These are phyloP conservation scores for Chrysina gloriosa DNA, from an alignment of 2,888 invertebrate species.

Conservation along the genomic window DNA sequence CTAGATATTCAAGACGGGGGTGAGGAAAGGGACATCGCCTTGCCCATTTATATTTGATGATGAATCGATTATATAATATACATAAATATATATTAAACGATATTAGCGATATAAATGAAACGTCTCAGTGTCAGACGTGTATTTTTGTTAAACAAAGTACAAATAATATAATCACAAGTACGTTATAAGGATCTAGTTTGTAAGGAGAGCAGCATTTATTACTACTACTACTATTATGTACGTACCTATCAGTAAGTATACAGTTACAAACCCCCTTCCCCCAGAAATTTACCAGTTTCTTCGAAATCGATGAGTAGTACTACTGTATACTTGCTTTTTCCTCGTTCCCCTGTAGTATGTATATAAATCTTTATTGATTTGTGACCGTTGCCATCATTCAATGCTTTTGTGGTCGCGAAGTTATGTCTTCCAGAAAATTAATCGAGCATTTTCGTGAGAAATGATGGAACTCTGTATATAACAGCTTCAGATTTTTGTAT, in stretches of 20 bases:
- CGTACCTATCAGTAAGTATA: slow-evolving; percentile 39
- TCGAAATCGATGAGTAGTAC: neutral
- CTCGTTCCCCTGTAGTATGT: neutral
- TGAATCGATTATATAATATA: slow-evolving; percentile 44
- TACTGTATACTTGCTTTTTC: slow-evolving; percentile 36
- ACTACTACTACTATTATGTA: neutral
- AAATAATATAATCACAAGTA: slow-evolving; percentile 57
- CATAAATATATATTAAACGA: slow-evolving; percentile 52
- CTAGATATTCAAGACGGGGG: too few species aligned
- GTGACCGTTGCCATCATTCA: slow-evolving; percentile 41
- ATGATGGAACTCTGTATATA: neutral
- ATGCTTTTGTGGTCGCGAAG: slow-evolving; percentile 16
- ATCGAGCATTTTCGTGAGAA: neutral
- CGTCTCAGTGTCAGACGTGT: slow-evolving; percentile 60
- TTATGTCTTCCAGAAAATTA: slow-evolving; percentile 36
- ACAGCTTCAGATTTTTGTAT: neutral
- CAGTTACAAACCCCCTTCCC: slow-evolving; percentile 21
- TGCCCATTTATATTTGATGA: slow-evolving; percentile 47
- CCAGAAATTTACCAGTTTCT: neutral
- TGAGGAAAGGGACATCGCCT: slow-evolving; percentile 55
- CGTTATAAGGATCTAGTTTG: slow-evolving; percentile 45
- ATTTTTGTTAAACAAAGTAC: slow-evolving; percentile 65
- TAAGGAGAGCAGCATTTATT: slow-evolving; percentile 40
- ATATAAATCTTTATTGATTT: too few species aligned
- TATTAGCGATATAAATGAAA: slow-evolving; percentile 46